Evolutionary conservation across 2,888 invertebrate species (phyloP), one percentile per base, ranked within the genome.

Genomic region (Drosophila histrio): DNA sequence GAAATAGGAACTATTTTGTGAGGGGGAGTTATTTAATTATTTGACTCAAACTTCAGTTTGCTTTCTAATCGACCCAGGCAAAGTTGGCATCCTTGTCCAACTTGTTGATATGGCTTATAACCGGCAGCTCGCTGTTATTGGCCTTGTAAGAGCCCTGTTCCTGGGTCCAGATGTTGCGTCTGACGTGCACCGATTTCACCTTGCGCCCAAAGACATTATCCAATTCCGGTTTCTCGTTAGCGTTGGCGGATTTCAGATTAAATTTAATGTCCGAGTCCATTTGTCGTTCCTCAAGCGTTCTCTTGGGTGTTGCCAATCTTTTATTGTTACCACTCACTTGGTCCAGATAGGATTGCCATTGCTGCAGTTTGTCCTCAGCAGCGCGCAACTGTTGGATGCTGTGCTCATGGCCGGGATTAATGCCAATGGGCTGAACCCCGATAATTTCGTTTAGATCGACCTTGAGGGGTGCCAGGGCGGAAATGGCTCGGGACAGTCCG

Each of bases 401-500:
- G 2, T 78, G 88, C 60, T 91, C 91, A 71, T 91, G 91, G 0
- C 95, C 96, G 0, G 96, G 95, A 92, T 96, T 96, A 58, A 94
- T 90, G 2, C 96, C 96, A 17, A 92, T 91, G 4, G 91, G 91
- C 39, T 90, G 89, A 1, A 92, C 69, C 2, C 90, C 90, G 0
- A 87, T 61, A 1, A 92, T 72, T 46, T 90, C 91, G 43, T 86
- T 84, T 0, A 92, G 76, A 77, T 92, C 89, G 0, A 96, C 92
- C 53, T 94, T 93, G 72, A 94, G 93, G 0, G 95, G 94, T 0
- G 94, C 93, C 38, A 96, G 91, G 0, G 95, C 96, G 0, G 96
- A 96, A 47, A 96, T 93, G 0, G 96, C 96, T 44, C 96, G 93
- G 0, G 96, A 95, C 0, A 96, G 93, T 0, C 96, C 96, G 52